Base-by-base conservation (phyloP, 2,113 vertebrate species). In the Brachirus orientalis region DNA sequence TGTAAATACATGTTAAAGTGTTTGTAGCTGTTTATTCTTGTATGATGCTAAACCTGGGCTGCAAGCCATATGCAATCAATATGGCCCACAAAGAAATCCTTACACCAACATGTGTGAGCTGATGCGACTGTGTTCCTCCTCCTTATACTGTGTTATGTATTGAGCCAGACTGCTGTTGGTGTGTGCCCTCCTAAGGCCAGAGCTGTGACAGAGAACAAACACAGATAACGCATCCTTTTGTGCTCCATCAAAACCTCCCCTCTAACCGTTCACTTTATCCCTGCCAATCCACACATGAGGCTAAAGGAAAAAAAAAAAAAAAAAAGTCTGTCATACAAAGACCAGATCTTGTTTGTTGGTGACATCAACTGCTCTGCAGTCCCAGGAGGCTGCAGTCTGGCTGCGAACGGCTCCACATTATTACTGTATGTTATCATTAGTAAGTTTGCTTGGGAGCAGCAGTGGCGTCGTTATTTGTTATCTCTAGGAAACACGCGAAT, bases 161-260 rank as follows among this genome's bases (percentile, higher is more conserved):
- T 10, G 52, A 77, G 67, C 64, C 70, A 63, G 67, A 59, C 54
- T 62, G 59, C 65, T 69, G 69, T 48, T 33, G 7, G 48, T 83
- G 63, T 82, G 72, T 75, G 63, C 56, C 63, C 69, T 80, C 69
- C 69, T 64, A 33, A 55, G 65, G 79, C 67, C 79, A 75, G 56
- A 58, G 46, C 76, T 80, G 74, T 65, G 76, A 86, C 73, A 79
- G 16, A 77, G 74, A 79, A 83, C 71, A 88, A 77, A 85, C 56
- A 75, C 50, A 80, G 83, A 85, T 75, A 76, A 81, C 59, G 70
- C 71, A 75, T 67, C 61, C 59, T 79, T 53, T 72, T 75, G 59
- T 84, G 63, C 56, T 82, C 61, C 69, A 65, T 69, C 73, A 46
- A 69, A 84, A 75, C 38, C 61, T 54, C 16, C 10, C 75, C 67